A percentile compares a stretch with the other conserved stretches of the same genome.
Evolutionary conservation across 2,888 invertebrate genomes (phyloP).

Genomic region (Scrobipalpa costella): DNA sequence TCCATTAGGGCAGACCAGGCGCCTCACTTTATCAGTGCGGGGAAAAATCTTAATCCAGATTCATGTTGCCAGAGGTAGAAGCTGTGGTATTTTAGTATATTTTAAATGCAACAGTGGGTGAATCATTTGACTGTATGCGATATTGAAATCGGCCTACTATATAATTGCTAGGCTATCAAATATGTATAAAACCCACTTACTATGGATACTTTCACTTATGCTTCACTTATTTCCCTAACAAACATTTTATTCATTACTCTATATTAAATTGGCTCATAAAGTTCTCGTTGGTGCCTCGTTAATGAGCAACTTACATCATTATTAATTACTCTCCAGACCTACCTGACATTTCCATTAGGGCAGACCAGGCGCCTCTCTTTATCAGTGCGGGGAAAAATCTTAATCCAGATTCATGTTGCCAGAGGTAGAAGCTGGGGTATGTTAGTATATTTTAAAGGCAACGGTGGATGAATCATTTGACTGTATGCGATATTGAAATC

Average conservation of each 20-base stretch:
- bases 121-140: too few relatives aligned
- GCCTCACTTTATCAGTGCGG: conserved; percentile 36
- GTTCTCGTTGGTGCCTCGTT: not conserved
- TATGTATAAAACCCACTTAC: too few relatives aligned
- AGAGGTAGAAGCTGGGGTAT: not conserved
- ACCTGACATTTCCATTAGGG: conserved; percentile 52
- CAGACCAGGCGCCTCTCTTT: conserved; percentile 34
- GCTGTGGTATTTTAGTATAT: not conserved
- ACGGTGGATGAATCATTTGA: too few relatives aligned
- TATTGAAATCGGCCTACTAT: too few relatives aligned
- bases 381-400: conserved; percentile 47
- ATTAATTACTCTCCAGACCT: conserved; percentile 30
- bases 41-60: conserved; percentile 51
- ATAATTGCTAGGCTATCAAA: too few relatives aligned
- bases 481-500: too few relatives aligned
- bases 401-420: conserved; percentile 40
- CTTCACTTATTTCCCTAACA: too few relatives aligned
- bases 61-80: not conserved
- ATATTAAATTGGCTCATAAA: conserved; percentile 4
- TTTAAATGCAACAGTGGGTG: too few relatives aligned
- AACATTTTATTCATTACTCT: not conserved
- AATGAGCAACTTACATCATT: conserved; percentile 12
- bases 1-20: conserved; percentile 47
- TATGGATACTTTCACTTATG: too few relatives aligned
- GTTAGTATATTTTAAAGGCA: not conserved